Percentiles rank a stretch among this genome's conserved stretches.
phyloP scores from a whole-genome alignment of 2,888 invertebrate genomes.

The Dilophus febrilis region DNA sequence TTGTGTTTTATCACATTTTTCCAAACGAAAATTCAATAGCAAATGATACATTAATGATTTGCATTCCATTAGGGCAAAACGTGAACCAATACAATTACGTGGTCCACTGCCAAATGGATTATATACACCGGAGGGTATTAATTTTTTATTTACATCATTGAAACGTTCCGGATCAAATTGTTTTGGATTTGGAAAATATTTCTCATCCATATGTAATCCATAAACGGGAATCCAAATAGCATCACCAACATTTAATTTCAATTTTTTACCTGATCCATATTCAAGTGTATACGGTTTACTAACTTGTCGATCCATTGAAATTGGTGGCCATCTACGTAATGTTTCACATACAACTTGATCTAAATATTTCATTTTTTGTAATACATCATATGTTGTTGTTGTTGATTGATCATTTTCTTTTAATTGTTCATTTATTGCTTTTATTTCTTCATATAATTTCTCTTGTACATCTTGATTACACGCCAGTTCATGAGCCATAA shows the following conservation, averaged over 20 bases:
- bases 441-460: slow-evolving; percentile 32
- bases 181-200: slow-evolving; percentile 29
- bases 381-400: slow-evolving; percentile 33
- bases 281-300: slow-evolving; percentile 26
- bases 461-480: slow-evolving; percentile 35
- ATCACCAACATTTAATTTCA: background rate
- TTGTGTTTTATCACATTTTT: background rate
- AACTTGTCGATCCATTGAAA: slow-evolving; percentile 32
- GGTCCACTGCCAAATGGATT: slow-evolving; percentile 35
- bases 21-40: background rate
- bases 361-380: slow-evolving; percentile 39
- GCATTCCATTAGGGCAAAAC: slow-evolving; percentile 4
- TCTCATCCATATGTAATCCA: slow-evolving; percentile 27
- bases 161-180: slow-evolving; percentile 35
- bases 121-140: slow-evolving; percentile 22
- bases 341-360: slow-evolving; percentile 42
- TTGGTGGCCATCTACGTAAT: slow-evolving; percentile 33
- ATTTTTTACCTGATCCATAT: slow-evolving; percentile 5
- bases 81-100: slow-evolving; percentile 3
- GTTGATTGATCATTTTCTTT: no score
- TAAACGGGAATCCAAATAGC: slow-evolving; percentile 18
- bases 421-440: slow-evolving; percentile 22
- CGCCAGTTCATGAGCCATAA: slow-evolving; percentile 34
- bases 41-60: slow-evolving; percentile 2
- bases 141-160: slow-evolving; percentile 30